These are phyloP conservation scores for Ceratitis capitata DNA, from an alignment of 1,140 invertebrate genomes.

Conservation along the genomic window DNA sequence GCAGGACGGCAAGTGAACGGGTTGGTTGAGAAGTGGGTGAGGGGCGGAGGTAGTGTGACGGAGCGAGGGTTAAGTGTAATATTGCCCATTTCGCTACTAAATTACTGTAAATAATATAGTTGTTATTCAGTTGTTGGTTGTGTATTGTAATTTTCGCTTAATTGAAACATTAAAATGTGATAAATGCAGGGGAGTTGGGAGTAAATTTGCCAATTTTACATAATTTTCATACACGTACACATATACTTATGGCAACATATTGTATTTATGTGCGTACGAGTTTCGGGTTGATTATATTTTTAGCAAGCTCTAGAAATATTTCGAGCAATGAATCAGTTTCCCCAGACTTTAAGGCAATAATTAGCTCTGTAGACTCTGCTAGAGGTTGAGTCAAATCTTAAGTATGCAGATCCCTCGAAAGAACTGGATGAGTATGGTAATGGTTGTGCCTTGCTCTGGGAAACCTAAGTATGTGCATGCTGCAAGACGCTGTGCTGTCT, in stretches of 20 bases:
- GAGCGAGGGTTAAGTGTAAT: conserved; percentile 13
- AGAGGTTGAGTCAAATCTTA: no score
- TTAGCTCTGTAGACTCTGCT: no score
- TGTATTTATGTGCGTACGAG: background rate
- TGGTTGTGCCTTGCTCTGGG: no score
- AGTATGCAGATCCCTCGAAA: no score
- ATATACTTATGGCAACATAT: no score
- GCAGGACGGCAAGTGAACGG: background rate
- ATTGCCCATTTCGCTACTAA: background rate
- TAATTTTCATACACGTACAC: background rate
- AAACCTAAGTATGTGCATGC: no score
- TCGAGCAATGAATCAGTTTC: no score
- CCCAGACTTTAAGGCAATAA: no score
- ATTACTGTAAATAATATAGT: conserved; percentile 26
- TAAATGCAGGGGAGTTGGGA: conserved; percentile 49
- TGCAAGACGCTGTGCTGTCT: no score
- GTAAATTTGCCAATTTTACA: background rate
- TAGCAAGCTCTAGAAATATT: no score
- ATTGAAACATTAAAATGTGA: conserved; percentile 66
- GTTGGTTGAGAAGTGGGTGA: background rate
- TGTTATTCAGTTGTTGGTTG: conserved; percentile 15
- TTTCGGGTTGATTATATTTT: no score
- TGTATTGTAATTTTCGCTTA: conserved; percentile 50
- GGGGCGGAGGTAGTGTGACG: background rate
- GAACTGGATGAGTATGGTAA: no score